phyloP scores from a whole-genome alignment of 1,140 invertebrate genomes.

The Philotrypesis tridentata region DNA sequence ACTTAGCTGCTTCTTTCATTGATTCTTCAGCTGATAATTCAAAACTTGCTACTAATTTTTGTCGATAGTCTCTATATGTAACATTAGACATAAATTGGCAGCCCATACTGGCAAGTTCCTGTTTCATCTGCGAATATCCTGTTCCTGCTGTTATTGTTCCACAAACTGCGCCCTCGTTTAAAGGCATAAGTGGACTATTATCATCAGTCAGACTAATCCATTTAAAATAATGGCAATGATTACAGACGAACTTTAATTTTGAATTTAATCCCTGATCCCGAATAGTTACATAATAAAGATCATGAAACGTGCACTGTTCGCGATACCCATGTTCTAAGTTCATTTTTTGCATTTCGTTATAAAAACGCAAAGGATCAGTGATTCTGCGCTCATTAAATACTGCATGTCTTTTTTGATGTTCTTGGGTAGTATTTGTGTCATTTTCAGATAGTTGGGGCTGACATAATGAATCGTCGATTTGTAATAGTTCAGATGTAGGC shows the following conservation, averaged over 20 bases:
- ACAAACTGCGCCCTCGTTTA: background rate
- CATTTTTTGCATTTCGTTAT: too few species aligned
- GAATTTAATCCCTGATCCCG: background rate
- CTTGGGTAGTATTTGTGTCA: background rate
- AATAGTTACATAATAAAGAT: too few species aligned
- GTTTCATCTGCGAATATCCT: too few species aligned
- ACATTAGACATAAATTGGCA: too few species aligned
- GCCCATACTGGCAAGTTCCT: too few species aligned
- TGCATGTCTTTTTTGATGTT: background rate
- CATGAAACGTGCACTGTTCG: background rate
- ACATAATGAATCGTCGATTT: background rate
- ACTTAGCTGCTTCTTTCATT: too few species aligned
- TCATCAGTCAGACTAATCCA: background rate
- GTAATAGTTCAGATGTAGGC: too few species aligned
- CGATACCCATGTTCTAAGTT: background rate
- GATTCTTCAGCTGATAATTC: too few species aligned
- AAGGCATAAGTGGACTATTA: background rate
- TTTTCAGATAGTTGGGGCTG: too few species aligned
- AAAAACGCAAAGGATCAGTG: background rate
- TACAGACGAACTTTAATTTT: background rate
- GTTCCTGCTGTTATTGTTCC: background rate
- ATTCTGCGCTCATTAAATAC: background rate
- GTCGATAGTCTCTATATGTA: too few species aligned
- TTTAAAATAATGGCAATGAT: background rate
- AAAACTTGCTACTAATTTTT: too few species aligned